Percentiles rank a stretch among this genome's conserved stretches.
These are phyloP conservation scores for Drosophila mimica DNA, from an alignment of 2,888 invertebrate species.

Conservation along the genomic window DNA sequence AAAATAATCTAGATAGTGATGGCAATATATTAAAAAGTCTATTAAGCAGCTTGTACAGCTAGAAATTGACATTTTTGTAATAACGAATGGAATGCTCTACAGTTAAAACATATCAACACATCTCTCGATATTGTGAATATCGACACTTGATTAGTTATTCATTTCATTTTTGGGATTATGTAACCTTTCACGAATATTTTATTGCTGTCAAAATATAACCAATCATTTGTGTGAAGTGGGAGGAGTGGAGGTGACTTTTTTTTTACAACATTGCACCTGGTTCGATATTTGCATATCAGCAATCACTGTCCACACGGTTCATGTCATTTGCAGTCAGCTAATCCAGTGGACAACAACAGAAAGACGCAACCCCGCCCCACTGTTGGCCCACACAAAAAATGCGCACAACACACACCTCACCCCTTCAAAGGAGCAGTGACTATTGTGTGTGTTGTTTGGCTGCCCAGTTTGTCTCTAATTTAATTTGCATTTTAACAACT, in stretches of 20 bases:
- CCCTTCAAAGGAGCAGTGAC: conserved; percentile 29
- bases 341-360: conserved; percentile 51
- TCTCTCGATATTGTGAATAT: not conserved
- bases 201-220: conserved; percentile 37
- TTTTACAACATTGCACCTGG: conserved; percentile 46
- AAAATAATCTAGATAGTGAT: not conserved
- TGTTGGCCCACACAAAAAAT: conserved; percentile 24
- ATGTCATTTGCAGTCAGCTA: conserved; percentile 65
- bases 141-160: not conserved
- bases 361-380: conserved; percentile 51
- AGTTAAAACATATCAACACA: no score
- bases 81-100: not conserved
- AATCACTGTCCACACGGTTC: conserved; percentile 61
- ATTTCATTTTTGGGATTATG: conserved; percentile 16
- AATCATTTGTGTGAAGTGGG: not conserved
- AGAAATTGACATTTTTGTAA: not conserved
- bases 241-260: not conserved
- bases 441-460: conserved; percentile 42
- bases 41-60: not conserved
- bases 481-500: conserved; percentile 83
- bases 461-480: conserved; percentile 78
- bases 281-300: conserved; percentile 59
- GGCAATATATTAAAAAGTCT: not conserved
- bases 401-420: conserved; percentile 31
- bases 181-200: conserved; percentile 37